A percentile compares a stretch with the other conserved stretches of the same genome.
phyloP scores from a whole-genome alignment of 1,140 invertebrate genomes.

The Yoshiicerus persimilis region DNA sequence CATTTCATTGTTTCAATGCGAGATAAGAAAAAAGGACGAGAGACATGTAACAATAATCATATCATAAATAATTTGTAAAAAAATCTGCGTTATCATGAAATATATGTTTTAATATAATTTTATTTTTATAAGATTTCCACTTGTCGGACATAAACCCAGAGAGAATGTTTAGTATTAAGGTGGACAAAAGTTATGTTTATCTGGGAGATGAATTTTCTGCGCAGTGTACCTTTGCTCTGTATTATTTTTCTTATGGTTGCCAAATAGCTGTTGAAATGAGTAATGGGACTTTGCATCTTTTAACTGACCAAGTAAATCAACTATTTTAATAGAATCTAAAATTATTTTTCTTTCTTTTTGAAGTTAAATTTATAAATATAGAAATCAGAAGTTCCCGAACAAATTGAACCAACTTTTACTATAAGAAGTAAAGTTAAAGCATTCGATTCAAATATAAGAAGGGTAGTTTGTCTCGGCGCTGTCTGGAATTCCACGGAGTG shows the following conservation, averaged over 20 bases:
- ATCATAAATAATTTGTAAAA: background rate
- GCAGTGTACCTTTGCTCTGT: background rate
- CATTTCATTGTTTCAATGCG: background rate
- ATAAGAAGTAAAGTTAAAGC: no score
- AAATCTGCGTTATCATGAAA: no score
- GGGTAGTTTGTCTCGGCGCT: no score
- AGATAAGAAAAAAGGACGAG: background rate
- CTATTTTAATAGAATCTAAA: background rate
- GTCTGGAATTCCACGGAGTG: no score
- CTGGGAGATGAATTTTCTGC: background rate
- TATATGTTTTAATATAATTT: background rate
- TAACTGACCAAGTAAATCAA: background rate
- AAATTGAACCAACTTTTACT: no score
- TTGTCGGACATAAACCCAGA: background rate
- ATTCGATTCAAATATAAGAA: no score
- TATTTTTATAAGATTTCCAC: background rate
- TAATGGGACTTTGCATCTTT: background rate
- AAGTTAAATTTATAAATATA: background rate
- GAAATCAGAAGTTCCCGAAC: no score
- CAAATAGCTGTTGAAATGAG: background rate
- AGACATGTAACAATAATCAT: no score
- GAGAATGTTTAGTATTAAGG: background rate
- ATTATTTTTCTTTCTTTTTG: background rate
- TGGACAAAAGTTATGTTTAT: background rate
- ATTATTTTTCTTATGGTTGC: background rate